Evolutionary conservation across 1,140 invertebrate species (phyloP), one percentile per base, ranked within the genome.

Genomic region (Schmidtea mediterranea): DNA sequence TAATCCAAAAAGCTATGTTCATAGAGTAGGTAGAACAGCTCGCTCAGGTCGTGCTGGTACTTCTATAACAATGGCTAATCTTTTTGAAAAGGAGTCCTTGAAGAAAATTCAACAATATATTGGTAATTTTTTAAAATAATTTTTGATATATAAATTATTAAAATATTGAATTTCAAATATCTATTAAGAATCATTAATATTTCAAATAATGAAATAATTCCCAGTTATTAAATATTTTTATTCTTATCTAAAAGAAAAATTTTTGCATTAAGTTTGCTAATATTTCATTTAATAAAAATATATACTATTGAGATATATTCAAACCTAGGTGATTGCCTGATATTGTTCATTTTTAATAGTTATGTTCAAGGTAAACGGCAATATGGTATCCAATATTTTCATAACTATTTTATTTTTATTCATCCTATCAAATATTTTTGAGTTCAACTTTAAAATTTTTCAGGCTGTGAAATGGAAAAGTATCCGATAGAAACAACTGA

Each of bases 1-100:
- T 49, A 55, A 58, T 51, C 62, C 62, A 5, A 59, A 66, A 38
- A 59, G 66, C 51, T 68, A 68, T 52, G 57, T 68, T 15, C 65
- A 68, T 51, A 53, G 65, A 52, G 64, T 66, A 2, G 65, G 65
- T 9, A 52, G 65, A 22, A 68, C 65, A 36, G 65, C 65, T 43
- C 51, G 68, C 54, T 59, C 65, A 56, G 58, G 68, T 67, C 53
- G 56, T 56, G 52, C 55, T 51, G 70, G 68, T 15, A 60, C 54
- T 40, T 76, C 89, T 1, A 74, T 97, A 41, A 83, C 82, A 19
- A 70, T 97, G 37, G 75, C 95, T 46, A 83, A 48, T 23, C 23
- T 38, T 12, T 45, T 45, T 40, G 46, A 48, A 46, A 15, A 22
- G 45, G 18, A 12, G 10, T 13, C 10, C 8, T 19, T 46, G 8